Percentiles rank a stretch among this genome's conserved stretches.
Conservation (phyloP, 2,797 vertebrate species). For the Lophius americanus region DNA sequence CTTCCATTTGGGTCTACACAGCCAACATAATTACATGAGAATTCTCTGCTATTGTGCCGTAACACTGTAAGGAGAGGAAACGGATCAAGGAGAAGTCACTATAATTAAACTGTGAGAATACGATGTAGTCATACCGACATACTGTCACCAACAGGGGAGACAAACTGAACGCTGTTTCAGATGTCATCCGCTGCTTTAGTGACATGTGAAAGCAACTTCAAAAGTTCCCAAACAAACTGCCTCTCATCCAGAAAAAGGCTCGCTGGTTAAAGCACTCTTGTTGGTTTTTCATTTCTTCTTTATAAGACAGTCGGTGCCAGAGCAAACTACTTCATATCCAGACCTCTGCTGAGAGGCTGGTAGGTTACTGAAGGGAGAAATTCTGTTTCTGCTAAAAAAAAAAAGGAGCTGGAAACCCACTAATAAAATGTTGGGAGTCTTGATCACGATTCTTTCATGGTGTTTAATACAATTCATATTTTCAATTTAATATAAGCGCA, state of each 20-base stretch:
- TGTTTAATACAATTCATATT: too few species aligned
- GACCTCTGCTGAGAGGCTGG: constrained; percentile 73
- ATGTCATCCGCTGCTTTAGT: not conserved
- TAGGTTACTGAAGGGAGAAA: constrained; percentile 31
- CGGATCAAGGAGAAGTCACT: constrained; percentile 24
- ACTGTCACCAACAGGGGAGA: not conserved
- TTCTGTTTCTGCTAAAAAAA: not conserved
- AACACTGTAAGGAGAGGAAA: constrained; percentile 27
- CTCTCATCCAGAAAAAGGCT: constrained; percentile 11
- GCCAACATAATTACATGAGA: constrained; percentile 50
- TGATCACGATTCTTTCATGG: too few species aligned
- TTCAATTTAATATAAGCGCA: too few species aligned
- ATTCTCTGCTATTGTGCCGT: constrained; percentile 41
- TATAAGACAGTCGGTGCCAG: constrained; percentile 24
- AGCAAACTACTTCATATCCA: constrained; percentile 35
- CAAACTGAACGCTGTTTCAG: not conserved
- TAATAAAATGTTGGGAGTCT: too few species aligned
- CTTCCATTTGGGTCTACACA: constrained; percentile 32
- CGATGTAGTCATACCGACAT: constrained; percentile 10
- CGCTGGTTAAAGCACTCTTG: constrained; percentile 19
- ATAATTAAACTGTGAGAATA: constrained; percentile 27
- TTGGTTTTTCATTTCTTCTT: constrained; percentile 13
- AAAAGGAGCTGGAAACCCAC: too few species aligned
- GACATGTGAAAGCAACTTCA: constrained; percentile 16
- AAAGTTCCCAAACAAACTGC: constrained; percentile 39